These are phyloP conservation scores for Pipistrellus kuhlii DNA, from an alignment of 2,797 vertebrate species.

Conservation along the genomic window DNA sequence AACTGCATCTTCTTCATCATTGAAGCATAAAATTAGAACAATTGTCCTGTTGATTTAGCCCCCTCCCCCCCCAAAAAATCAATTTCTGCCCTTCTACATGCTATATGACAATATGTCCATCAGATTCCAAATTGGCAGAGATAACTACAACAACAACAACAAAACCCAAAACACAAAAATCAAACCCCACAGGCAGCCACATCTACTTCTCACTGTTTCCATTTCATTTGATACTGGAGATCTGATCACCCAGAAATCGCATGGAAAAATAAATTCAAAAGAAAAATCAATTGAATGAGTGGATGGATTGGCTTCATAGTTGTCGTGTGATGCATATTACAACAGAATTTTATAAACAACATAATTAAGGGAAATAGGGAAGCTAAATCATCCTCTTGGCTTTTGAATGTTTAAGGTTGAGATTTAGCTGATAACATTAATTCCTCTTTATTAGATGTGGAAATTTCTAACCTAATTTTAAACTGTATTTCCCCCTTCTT, in stretches of 20 bases:
- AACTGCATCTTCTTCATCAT: neutral
- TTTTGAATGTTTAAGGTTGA: neutral
- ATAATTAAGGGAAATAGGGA: neutral
- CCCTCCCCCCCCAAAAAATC: neutral
- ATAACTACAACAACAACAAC: neutral
- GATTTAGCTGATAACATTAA: neutral
- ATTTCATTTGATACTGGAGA: neutral
- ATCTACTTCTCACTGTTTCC: neutral
- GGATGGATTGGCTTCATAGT: neutral
- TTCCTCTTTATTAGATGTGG: constrained; percentile 2
- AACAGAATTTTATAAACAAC: neutral
- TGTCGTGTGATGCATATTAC: neutral
- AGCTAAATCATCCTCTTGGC: neutral
- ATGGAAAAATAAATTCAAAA: neutral
- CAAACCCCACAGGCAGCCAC: neutral
- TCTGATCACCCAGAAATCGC: neutral
- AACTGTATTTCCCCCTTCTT: neutral
- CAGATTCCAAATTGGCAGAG: neutral
- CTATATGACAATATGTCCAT: neutral
- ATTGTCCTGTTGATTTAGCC: neutral
- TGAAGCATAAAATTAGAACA: neutral
- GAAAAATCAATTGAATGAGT: neutral
- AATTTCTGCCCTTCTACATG: neutral
- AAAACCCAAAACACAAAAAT: neutral
- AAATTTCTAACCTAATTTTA: constrained; percentile 5